Conservation (phyloP, 2,888 invertebrate species). For the Plagiodera versicolora region DNA sequence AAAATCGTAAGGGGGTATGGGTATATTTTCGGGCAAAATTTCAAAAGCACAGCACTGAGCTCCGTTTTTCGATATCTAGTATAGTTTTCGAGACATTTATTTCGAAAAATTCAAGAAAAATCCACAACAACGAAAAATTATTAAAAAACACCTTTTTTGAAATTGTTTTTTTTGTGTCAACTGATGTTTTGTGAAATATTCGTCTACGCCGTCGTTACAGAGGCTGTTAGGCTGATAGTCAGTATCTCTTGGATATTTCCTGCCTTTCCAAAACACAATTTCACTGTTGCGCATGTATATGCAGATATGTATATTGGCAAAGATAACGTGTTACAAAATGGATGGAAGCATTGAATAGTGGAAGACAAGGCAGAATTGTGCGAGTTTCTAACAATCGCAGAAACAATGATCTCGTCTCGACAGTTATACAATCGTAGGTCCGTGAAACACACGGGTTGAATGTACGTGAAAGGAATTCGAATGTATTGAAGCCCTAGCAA, state of each 20-base stretch:
- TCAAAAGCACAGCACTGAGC: too few relatives aligned
- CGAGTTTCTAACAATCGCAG: constrained; percentile 15
- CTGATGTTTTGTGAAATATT: too few relatives aligned
- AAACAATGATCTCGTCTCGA: constrained; percentile 18
- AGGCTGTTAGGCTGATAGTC: too few relatives aligned
- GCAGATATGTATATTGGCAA: constrained; percentile 9
- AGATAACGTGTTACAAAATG: constrained; percentile 20
- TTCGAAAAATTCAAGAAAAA: too few relatives aligned
- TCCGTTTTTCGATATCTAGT: too few relatives aligned
- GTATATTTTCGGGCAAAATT: too few relatives aligned
- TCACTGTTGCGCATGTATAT: background rate
- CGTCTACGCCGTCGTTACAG: too few relatives aligned
- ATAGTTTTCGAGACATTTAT: too few relatives aligned
- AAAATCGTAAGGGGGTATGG: too few relatives aligned
- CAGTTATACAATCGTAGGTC: constrained; percentile 22
- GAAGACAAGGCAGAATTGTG: constrained; percentile 17
- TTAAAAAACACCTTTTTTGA: too few relatives aligned
- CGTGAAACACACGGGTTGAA: constrained; percentile 18
- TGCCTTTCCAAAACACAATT: background rate
- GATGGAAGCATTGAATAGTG: constrained; percentile 13
- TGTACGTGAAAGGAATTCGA: constrained; percentile 17
- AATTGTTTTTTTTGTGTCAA: too few relatives aligned
- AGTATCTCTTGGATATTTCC: background rate
- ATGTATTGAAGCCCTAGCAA: background rate
- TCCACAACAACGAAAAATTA: too few relatives aligned